Percentiles rank a stretch among this genome's conserved stretches.
Conservation (phyloP, 2,113 vertebrate species). For the Istiophorus platypterus region DNA sequence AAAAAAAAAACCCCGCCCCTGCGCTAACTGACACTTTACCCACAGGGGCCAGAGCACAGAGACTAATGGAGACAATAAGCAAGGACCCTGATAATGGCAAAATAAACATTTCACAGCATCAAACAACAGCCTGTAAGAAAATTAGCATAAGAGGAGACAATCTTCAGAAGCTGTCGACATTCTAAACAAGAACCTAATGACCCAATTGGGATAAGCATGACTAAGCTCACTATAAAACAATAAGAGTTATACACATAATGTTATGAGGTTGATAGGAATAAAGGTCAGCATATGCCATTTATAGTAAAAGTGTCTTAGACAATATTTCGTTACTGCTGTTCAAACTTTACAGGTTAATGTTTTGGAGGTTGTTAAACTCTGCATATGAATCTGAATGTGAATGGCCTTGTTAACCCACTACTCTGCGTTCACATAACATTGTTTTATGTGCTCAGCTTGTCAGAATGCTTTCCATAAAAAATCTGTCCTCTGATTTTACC, state of each 20-base stretch:
- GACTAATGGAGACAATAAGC: conserved; percentile 68
- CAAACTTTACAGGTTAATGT: conserved; percentile 5
- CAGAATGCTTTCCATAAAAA: background rate
- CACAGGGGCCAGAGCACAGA: conserved; percentile 36
- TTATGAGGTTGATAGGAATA: background rate
- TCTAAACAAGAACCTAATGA: conserved; percentile 24
- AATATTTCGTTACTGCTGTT: background rate
- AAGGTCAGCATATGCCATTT: conserved; percentile 15
- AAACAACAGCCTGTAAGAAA: conserved; percentile 11
- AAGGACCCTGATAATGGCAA: conserved; percentile 22
- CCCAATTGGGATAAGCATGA: conserved; percentile 12
- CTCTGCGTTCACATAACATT: background rate
- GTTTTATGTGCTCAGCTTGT: background rate
- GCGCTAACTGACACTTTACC: conserved; percentile 46
- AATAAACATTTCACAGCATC: conserved; percentile 44
- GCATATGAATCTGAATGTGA: conserved; percentile 2
- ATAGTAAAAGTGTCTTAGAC: conserved; percentile 22
- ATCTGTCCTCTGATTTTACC: background rate
- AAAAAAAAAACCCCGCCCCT: conserved; percentile 8
- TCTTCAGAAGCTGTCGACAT: conserved; percentile 6
- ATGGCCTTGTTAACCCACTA: background rate
- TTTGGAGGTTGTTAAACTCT: conserved; percentile 11
- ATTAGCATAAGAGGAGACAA: conserved; percentile 35
- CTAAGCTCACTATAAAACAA: background rate
- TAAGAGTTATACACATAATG: conserved; percentile 3